Evolutionary conservation across 92 coral and sea anemone genomes (phyloP).

Genomic region (Zoanthus sociatus): DNA sequence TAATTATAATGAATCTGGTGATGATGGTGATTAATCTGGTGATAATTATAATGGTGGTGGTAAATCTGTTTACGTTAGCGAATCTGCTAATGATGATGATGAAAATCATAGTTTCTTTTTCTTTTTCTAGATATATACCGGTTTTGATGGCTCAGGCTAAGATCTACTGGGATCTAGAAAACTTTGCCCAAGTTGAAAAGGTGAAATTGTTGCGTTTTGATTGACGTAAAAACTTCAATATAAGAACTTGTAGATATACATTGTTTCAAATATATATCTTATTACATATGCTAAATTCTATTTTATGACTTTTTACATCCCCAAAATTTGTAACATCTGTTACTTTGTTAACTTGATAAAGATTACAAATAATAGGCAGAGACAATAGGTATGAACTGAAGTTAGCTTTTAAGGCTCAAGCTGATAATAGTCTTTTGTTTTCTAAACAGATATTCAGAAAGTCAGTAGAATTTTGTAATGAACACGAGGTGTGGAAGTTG

Average conservation of each 20-base stretch:
- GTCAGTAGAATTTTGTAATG: conserved; percentile 99
- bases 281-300: no score
- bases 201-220: conserved; percentile 37
- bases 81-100: neutral
- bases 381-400: neutral
- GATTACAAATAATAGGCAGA: neutral
- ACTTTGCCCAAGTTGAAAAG: conserved; percentile 98
- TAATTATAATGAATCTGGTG: neutral
- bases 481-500: conserved; percentile 96
- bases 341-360: neutral
- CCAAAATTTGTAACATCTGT: neutral
- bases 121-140: conserved; percentile 84
- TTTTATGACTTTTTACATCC: no score
- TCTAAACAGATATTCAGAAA: conserved; percentile 90
- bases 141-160: conserved; percentile 98
- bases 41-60: neutral
- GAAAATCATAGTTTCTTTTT: neutral
- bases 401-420: neutral
- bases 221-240: neutral
- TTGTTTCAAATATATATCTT: no score
- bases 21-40: neutral
- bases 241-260: neutral
- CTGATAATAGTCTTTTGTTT: neutral
- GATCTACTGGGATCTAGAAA: conserved; percentile 98
- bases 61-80: neutral